A percentile compares a stretch with the other conserved stretches of the same genome.
These are phyloP conservation scores for Donacobius atricapilla DNA, from an alignment of 2,113 vertebrate species.

Conservation along the genomic window DNA sequence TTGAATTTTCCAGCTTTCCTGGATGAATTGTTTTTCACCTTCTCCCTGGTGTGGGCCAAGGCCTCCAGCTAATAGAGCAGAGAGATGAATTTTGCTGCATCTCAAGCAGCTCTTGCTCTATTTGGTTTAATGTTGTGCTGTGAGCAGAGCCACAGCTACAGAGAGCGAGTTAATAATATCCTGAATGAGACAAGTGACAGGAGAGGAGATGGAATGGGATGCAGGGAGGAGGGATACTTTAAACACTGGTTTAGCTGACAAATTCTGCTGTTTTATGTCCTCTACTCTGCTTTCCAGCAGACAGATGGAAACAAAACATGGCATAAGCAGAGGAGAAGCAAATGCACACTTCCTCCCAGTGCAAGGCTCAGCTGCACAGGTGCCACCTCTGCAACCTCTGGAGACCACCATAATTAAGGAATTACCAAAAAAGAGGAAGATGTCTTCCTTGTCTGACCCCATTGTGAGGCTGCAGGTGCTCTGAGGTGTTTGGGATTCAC, in stretches of 20 bases:
- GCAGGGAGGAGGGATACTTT: neutral
- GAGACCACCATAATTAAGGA: neutral
- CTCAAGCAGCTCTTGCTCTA: neutral
- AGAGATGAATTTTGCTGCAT: neutral
- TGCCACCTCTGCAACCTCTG: neutral
- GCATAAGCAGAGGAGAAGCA: neutral
- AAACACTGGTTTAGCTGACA: constrained; percentile 6
- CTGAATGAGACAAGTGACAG: neutral
- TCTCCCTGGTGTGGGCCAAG: neutral
- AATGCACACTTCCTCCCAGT: neutral
- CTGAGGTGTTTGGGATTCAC: neutral
- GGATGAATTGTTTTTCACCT: neutral
- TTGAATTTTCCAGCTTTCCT: neutral
- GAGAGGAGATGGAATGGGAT: neutral
- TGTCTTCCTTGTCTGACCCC: neutral
- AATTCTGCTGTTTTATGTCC: neutral
- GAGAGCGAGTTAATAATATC: neutral
- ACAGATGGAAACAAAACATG: neutral
- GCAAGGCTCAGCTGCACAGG: neutral
- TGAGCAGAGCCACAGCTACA: neutral
- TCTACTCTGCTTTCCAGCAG: neutral
- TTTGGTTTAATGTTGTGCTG: neutral
- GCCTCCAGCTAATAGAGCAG: neutral
- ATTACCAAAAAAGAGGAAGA: neutral
- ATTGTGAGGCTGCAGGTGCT: neutral